Percentiles rank a stretch among this genome's conserved stretches.
Conservation (phyloP, 1,140 invertebrate genomes). For the Dufourea novaeangliae region DNA sequence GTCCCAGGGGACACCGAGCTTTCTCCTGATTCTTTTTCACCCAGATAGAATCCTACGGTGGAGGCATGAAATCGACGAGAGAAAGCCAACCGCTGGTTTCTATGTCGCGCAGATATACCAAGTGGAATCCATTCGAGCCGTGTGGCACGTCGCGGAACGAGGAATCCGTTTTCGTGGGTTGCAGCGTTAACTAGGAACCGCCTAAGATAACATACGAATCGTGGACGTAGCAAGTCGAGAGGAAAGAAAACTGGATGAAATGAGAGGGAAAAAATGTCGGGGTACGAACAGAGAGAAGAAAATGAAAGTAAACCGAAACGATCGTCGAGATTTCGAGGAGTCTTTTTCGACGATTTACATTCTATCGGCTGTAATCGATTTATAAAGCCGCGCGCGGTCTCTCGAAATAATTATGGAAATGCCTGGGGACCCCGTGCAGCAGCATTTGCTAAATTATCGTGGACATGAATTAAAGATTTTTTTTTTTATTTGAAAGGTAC, state of each 20-base stretch:
- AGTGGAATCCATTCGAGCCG: not conserved
- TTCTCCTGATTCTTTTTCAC: no score
- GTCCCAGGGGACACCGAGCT: no score
- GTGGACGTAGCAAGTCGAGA: not conserved
- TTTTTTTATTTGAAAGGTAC: not conserved
- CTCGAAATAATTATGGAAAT: conserved; percentile 42
- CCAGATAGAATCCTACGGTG: no score
- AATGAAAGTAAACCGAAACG: not conserved
- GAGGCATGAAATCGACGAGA: no score
- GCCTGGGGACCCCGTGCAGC: not conserved
- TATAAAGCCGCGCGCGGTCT: conserved; percentile 26
- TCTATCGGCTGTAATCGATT: conserved; percentile 42
- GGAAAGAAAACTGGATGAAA: not conserved
- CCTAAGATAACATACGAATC: conserved; percentile 9
- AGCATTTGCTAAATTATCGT: conserved; percentile 26
- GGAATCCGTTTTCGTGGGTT: conserved; percentile 13
- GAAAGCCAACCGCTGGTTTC: no score
- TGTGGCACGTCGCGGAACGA: conserved; percentile 25
- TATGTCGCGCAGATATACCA: not conserved
- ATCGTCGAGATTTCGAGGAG: conserved; percentile 8
- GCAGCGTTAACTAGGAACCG: conserved; percentile 16
- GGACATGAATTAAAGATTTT: conserved; percentile 36
- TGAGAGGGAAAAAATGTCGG: not conserved
- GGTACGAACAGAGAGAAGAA: not conserved
- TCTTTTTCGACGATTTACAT: conserved; percentile 31